Evolutionary conservation across 2,113 vertebrate genomes (phyloP).

Genomic region (Brachypodius melanocephalos): DNA sequence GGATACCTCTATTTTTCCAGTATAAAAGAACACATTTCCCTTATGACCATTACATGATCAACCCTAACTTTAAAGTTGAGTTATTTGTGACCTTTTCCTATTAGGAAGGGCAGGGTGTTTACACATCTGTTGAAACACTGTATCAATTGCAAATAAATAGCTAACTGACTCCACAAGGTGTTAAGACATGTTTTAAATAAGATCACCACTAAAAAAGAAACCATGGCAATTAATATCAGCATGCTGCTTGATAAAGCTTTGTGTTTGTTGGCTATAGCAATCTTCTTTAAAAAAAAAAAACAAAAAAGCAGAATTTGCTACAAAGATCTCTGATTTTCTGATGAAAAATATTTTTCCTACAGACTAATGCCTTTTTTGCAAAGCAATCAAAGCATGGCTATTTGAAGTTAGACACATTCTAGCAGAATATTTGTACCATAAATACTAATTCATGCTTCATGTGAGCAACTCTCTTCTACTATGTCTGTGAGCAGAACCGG

Average conservation of each 20-base stretch:
- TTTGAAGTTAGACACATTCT: not conserved
- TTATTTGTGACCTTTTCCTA: conserved; percentile 19
- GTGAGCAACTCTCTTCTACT: not conserved
- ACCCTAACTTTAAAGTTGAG: not conserved
- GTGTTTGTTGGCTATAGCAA: accelerated
- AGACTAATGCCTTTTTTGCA: not conserved
- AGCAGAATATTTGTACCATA: not conserved
- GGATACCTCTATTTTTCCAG: not conserved
- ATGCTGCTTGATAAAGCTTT: not conserved
- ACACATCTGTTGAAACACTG: conserved; percentile 16
- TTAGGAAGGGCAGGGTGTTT: not conserved
- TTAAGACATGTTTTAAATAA: not conserved
- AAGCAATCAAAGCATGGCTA: not conserved
- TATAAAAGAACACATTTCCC: not conserved
- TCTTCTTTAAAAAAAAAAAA: not conserved
- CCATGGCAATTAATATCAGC: not conserved
- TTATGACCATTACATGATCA: not conserved
- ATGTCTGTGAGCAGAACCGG: not conserved
- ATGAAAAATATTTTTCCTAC: not conserved
- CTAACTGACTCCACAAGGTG: conserved; percentile 11
- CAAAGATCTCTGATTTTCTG: not conserved
- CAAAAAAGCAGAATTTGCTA: not conserved
- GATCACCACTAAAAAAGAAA: not conserved
- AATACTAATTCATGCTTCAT: not conserved
- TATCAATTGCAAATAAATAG: not conserved